These are phyloP conservation scores for Xerus inauris DNA, from an alignment of 2,113 vertebrate genomes.

Conservation along the genomic window DNA sequence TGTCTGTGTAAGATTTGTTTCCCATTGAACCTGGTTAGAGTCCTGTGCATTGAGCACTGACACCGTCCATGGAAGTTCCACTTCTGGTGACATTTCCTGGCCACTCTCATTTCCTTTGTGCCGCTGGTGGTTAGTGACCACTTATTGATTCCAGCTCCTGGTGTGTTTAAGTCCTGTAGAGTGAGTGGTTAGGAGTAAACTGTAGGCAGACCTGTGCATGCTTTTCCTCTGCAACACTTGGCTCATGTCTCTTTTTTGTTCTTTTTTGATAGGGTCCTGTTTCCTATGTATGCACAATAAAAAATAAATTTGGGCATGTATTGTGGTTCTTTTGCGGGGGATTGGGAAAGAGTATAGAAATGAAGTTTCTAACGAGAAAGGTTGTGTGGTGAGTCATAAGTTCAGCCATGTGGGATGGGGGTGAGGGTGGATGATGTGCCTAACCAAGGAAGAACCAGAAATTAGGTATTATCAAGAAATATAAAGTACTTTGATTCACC, in stretches of 20 bases:
- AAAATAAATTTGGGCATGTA: constrained; percentile 17
- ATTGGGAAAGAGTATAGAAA: not conserved
- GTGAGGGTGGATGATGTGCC: not conserved
- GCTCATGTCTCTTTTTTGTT: not conserved
- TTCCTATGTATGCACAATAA: constrained; percentile 73
- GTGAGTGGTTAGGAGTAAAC: not conserved
- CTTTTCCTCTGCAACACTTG: constrained; percentile 17
- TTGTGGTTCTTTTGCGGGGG: not conserved
- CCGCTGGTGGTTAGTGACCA: not conserved
- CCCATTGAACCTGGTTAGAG: constrained; percentile 13
- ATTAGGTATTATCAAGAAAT: not conserved
- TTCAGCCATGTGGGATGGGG: rapidly evolving
- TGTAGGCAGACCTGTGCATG: not conserved
- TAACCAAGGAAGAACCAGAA: too few species aligned
- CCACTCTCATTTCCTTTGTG: not conserved
- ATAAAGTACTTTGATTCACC: not conserved
- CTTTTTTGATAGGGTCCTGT: constrained; percentile 61
- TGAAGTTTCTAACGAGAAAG: not conserved
- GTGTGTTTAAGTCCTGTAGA: not conserved
- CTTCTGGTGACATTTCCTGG: constrained; percentile 30
- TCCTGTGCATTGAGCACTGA: not conserved
- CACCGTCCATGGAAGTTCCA: not conserved
- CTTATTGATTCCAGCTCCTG: not conserved
- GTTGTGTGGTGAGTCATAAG: rapidly evolving
- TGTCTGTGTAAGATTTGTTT: constrained; percentile 34